These are phyloP conservation scores for Alexandromys fortis DNA, from an alignment of 2,113 vertebrate genomes.

Conservation along the genomic window DNA sequence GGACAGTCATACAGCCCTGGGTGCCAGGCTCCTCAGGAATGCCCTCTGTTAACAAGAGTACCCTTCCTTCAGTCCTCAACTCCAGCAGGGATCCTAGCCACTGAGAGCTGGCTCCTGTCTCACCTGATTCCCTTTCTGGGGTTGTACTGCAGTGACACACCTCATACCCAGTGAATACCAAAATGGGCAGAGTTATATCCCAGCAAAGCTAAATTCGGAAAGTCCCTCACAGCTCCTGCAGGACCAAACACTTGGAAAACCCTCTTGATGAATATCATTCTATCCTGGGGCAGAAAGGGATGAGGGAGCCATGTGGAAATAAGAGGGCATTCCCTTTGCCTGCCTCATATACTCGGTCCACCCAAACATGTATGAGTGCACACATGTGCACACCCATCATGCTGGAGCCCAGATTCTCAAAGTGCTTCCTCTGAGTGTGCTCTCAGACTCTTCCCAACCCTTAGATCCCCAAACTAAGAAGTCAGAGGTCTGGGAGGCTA, in stretches of 20 bases:
- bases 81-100: neutral
- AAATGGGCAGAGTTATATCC: neutral
- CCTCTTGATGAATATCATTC: accelerated
- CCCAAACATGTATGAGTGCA: neutral
- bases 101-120: too few species aligned
- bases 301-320: accelerated
- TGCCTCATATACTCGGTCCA: accelerated
- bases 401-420: neutral
- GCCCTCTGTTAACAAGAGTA: too few species aligned
- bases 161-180: neutral
- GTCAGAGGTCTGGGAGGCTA: neutral
- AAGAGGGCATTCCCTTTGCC: accelerated
- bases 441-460: accelerated
- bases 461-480: accelerated
- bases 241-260: neutral
- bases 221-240: neutral
- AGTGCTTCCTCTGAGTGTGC: neutral
- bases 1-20: accelerated
- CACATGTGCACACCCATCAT: accelerated
- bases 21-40: neutral
- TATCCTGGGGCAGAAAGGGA: too few species aligned
- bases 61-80: neutral
- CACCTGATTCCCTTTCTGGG: too few species aligned
- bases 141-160: accelerated
- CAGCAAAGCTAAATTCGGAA: neutral